These are phyloP conservation scores for Rhizomys pruinosus DNA, from an alignment of 2,113 vertebrate species.

Conservation along the genomic window DNA sequence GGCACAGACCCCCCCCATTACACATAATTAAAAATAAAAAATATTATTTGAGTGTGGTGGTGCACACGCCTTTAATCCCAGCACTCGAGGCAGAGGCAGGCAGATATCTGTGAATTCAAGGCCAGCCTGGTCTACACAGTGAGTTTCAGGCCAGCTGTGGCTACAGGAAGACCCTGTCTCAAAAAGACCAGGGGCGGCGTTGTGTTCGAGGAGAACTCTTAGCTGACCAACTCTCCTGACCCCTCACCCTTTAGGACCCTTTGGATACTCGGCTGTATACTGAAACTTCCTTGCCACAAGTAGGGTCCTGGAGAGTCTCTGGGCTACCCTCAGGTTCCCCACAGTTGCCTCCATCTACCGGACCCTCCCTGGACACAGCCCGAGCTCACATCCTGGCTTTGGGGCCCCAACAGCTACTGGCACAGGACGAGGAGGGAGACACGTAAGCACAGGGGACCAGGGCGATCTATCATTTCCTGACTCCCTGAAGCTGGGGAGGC, in stretches of 20 bases:
- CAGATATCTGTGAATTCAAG: no score
- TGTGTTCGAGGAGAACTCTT: neutral
- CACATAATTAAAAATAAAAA: no score
- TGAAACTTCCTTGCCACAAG: conserved; percentile 67
- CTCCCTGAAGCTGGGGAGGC: no score
- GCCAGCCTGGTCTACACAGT: no score
- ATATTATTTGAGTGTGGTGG: no score
- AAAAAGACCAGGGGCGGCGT: no score
- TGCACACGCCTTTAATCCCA: no score
- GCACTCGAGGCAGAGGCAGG: no score
- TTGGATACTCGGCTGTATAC: conserved; percentile 49
- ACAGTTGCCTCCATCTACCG: conserved; percentile 38
- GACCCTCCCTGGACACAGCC: conserved; percentile 82
- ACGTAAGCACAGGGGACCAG: conserved; percentile 84
- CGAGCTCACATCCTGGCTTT: conserved; percentile 86
- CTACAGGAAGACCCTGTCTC: neutral
- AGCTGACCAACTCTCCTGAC: neutral
- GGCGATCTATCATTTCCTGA: neutral
- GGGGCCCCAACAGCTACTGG: conserved; percentile 87
- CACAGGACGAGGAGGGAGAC: conserved; percentile 94
- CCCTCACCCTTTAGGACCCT: conserved; percentile 35
- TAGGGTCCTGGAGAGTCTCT: conserved; percentile 71
- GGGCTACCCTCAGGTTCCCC: conserved; percentile 49
- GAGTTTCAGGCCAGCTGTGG: neutral
- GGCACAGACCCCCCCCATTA: no score